Evolutionary conservation across 2,888 invertebrate species (phyloP).

Genomic region (Erebia palarica): DNA sequence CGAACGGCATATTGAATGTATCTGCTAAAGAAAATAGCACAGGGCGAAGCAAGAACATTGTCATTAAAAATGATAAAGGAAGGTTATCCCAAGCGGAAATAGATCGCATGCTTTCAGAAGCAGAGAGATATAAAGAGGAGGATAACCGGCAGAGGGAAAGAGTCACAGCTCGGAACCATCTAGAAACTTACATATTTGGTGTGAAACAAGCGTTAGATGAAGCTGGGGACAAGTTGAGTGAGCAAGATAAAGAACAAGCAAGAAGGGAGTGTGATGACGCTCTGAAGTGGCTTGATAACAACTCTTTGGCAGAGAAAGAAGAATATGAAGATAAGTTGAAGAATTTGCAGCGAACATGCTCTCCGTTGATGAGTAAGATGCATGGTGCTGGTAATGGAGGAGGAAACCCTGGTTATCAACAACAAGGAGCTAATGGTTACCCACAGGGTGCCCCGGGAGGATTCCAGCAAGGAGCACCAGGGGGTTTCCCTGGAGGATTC

Average conservation of each 20-base stretch:
- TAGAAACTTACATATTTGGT: constrained; percentile 82
- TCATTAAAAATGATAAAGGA: constrained; percentile 83
- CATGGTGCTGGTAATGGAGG: neutral
- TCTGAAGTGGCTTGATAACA: constrained; percentile 87
- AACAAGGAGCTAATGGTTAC: neutral
- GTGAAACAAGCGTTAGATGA: constrained; percentile 87
- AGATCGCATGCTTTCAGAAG: constrained; percentile 89
- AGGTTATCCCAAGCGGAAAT: constrained; percentile 91
- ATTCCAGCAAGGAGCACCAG: neutral
- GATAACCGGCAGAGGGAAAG: constrained; percentile 86
- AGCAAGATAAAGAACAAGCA: constrained; percentile 84
- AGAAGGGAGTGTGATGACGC: constrained; percentile 81
- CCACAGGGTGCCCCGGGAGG: neutral
- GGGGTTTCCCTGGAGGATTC: neutral
- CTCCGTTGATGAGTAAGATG: constrained; percentile 81
- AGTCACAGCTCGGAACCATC: constrained; percentile 74
- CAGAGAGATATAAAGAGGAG: constrained; percentile 87
- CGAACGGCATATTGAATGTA: constrained; percentile 91
- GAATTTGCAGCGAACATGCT: constrained; percentile 82
- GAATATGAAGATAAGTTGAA: constrained; percentile 46
- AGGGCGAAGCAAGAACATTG: constrained; percentile 83
- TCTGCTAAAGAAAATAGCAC: constrained; percentile 88
- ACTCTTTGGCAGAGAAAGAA: constrained; percentile 72
- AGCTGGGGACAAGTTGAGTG: constrained; percentile 82
- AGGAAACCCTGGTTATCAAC: constrained; percentile 48